These are phyloP conservation scores for Corythoichthys intestinalis DNA, from an alignment of 2,113 vertebrate species.

Conservation along the genomic window DNA sequence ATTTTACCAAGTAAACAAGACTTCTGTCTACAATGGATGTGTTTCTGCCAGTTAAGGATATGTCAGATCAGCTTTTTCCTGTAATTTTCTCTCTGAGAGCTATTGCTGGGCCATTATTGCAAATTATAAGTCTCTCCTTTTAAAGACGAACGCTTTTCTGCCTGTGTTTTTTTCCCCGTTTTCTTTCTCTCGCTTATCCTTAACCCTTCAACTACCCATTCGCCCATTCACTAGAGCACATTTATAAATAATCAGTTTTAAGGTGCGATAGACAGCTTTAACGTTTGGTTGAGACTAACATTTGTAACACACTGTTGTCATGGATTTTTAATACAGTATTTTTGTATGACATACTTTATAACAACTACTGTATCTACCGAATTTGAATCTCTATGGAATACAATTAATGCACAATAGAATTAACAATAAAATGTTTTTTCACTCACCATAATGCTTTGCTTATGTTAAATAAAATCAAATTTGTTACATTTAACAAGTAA, in stretches of 20 bases:
- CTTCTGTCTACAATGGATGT: slow-evolving; percentile 72
- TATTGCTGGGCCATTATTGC: slow-evolving; percentile 87
- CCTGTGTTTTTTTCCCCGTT: slow-evolving; percentile 59
- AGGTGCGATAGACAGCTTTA: not conserved
- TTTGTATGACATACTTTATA: too few species aligned
- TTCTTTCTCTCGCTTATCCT: slow-evolving; percentile 59
- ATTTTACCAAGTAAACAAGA: slow-evolving; percentile 85
- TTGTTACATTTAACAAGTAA: too few species aligned
- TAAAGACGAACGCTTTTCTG: slow-evolving; percentile 75
- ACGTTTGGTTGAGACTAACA: too few species aligned
- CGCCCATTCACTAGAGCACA: not conserved
- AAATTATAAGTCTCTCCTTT: slow-evolving; percentile 82
- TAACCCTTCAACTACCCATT: not conserved
- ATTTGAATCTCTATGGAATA: too few species aligned
- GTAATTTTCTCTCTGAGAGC: slow-evolving; percentile 79
- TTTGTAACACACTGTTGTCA: too few species aligned
- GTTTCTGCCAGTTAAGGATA: slow-evolving; percentile 76
- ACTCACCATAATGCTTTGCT: too few species aligned
- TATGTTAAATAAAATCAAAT: too few species aligned
- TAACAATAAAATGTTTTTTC: too few species aligned
- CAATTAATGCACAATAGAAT: too few species aligned
- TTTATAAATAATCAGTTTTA: not conserved
- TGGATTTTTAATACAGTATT: too few species aligned
- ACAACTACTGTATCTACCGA: too few species aligned
- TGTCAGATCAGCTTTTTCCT: slow-evolving; percentile 74